A percentile compares a stretch with the other conserved stretches of the same genome.
Evolutionary conservation across 2,113 vertebrate species (phyloP).

Genomic region (Corydoras sp.): DNA sequence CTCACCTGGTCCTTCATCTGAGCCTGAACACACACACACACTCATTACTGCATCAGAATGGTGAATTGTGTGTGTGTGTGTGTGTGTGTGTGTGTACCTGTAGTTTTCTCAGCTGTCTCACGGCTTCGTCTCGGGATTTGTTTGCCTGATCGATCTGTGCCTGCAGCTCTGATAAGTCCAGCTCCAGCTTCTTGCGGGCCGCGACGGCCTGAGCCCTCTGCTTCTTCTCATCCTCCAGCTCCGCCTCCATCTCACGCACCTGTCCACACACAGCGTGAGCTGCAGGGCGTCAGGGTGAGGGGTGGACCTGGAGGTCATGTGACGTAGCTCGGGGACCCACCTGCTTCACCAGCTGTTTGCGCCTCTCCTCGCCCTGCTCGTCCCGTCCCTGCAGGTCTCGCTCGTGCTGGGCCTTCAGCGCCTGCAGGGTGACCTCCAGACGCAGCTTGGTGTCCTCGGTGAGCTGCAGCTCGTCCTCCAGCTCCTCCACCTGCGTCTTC

Average conservation of each 20-base stretch:
- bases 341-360: constrained; percentile 89
- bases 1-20: constrained; percentile 85
- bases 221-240: constrained; percentile 87
- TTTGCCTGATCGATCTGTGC: constrained; percentile 81
- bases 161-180: constrained; percentile 84
- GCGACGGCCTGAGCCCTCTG: constrained; percentile 81
- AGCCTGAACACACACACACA: constrained; percentile 61
- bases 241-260: constrained; percentile 90
- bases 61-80: neutral
- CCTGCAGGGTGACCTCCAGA: constrained; percentile 97
- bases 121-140: constrained; percentile 86
- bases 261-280: constrained; percentile 49
- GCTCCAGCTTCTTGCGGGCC: constrained; percentile 86
- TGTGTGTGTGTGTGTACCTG: constrained; percentile 68
- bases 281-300: too few relatives aligned
- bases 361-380: constrained; percentile 92
- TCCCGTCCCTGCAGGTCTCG: constrained; percentile 87
- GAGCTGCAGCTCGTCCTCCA: constrained; percentile 95
- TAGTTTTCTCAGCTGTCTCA: constrained; percentile 88
- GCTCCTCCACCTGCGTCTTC: constrained; percentile 89
- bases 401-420: constrained; percentile 93
- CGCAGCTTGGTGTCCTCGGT: constrained; percentile 95
- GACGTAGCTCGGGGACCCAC: constrained; percentile 49
- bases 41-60: neutral
- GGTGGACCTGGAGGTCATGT: too few relatives aligned